A percentile compares a stretch with the other conserved stretches of the same genome.
Evolutionary conservation across 2,797 vertebrate genomes (phyloP).

Genomic region (Poeciliopsis infans): DNA sequence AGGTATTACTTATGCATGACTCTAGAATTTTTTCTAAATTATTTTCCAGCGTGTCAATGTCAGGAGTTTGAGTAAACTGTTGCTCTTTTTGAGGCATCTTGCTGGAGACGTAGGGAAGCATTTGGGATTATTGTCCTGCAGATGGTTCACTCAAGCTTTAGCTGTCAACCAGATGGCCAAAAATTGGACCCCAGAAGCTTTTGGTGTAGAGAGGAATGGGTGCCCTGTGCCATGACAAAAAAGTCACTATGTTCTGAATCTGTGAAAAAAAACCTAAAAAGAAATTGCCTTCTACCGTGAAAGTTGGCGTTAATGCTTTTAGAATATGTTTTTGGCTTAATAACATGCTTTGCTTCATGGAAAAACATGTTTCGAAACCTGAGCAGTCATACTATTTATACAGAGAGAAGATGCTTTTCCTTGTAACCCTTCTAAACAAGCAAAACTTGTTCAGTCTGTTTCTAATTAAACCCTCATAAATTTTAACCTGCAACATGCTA

Average conservation of each 20-base stretch:
- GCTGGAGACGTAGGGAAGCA: not conserved
- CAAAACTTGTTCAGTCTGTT: constrained; percentile 3
- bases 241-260: not conserved
- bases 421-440: not conserved
- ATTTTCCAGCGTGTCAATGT: not conserved
- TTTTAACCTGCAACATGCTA: constrained; percentile 7
- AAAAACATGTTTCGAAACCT: not conserved
- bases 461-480: constrained; percentile 12
- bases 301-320: not conserved
- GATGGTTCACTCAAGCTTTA: not conserved
- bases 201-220: not conserved
- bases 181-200: not conserved
- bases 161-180: not conserved
- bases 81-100: not conserved
- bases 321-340: not conserved
- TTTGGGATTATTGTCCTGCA: not conserved
- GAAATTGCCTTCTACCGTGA: not conserved
- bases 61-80: not conserved
- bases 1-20: not conserved
- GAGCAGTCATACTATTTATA: not conserved
- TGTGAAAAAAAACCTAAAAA: not conserved
- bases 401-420: not conserved
- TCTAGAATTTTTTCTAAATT: not conserved
- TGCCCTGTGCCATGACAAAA: not conserved
- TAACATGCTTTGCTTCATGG: not conserved